Percentiles rank a stretch among this genome's conserved stretches.
phyloP scores from a whole-genome alignment of 2,113 vertebrate species.

The Rana temporaria region DNA sequence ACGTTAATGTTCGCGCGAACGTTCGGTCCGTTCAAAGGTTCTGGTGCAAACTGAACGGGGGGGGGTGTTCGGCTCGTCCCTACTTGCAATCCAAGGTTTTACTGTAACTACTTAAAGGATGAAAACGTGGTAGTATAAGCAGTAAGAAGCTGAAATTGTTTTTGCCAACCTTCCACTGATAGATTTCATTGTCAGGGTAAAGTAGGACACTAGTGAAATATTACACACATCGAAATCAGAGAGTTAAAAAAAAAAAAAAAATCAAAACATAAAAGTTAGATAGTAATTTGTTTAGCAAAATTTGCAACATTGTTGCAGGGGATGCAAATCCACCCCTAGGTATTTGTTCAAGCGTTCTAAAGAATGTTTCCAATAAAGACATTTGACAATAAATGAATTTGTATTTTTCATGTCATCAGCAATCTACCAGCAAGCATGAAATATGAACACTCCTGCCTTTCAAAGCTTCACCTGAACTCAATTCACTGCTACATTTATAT shows the following conservation, averaged over 20 bases:
- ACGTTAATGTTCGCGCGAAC: too few species aligned
- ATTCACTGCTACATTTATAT: constrained; percentile 25
- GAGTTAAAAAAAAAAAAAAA: not conserved
- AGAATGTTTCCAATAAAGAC: not conserved
- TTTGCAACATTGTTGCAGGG: not conserved
- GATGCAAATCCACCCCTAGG: not conserved
- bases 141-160: not conserved
- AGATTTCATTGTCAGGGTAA: not conserved
- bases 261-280: too few species aligned
- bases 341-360: not conserved
- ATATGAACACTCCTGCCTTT: constrained; percentile 3
- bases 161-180: too few species aligned
- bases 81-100: too few species aligned
- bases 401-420: constrained; percentile 13
- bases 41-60: too few species aligned
- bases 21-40: too few species aligned
- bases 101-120: too few species aligned
- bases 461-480: constrained; percentile 9
- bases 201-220: not conserved
- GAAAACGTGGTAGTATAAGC: too few species aligned
- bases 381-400: constrained; percentile 5
- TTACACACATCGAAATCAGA: not conserved
- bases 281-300: not conserved
- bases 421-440: not conserved
- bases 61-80: too few species aligned